Evolutionary conservation across 2,113 vertebrate genomes (phyloP).

Genomic region (Casuarius casuarius): DNA sequence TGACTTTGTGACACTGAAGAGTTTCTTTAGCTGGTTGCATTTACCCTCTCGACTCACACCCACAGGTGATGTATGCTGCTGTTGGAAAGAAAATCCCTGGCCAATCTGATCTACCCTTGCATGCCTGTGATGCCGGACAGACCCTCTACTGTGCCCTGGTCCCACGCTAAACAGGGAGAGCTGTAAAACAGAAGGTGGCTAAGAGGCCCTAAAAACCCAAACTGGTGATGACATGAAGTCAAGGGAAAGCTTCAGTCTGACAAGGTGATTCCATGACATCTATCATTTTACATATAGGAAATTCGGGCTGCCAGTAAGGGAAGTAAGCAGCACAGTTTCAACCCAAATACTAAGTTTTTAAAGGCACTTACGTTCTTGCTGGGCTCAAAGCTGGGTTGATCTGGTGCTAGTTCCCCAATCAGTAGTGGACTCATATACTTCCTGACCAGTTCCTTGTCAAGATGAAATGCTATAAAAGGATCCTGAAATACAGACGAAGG

Average conservation of each 20-base stretch:
- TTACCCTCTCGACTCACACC: background rate
- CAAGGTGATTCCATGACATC: background rate
- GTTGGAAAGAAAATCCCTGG: background rate
- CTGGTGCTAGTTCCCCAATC: conserved; percentile 83
- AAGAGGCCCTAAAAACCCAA: background rate
- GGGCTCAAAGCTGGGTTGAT: conserved; percentile 82
- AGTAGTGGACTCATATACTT: conserved; percentile 81
- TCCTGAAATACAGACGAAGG: conserved; percentile 68
- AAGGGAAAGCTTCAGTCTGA: background rate
- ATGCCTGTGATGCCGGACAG: background rate
- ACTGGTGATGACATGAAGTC: background rate
- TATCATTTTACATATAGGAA: background rate
- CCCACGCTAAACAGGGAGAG: no score
- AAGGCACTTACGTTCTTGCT: conserved; percentile 80
- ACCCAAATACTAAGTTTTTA: background rate
- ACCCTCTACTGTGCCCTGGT: background rate
- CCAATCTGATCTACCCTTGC: background rate
- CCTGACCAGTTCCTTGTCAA: conserved; percentile 78
- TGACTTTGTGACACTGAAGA: no score
- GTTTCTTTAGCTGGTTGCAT: background rate
- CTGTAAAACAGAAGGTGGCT: background rate
- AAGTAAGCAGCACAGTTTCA: background rate
- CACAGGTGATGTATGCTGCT: background rate
- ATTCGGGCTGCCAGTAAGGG: background rate
- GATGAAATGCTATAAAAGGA: conserved; percentile 83